Conservation (phyloP, 2,113 vertebrate species). For the Holacanthus passer region DNA sequence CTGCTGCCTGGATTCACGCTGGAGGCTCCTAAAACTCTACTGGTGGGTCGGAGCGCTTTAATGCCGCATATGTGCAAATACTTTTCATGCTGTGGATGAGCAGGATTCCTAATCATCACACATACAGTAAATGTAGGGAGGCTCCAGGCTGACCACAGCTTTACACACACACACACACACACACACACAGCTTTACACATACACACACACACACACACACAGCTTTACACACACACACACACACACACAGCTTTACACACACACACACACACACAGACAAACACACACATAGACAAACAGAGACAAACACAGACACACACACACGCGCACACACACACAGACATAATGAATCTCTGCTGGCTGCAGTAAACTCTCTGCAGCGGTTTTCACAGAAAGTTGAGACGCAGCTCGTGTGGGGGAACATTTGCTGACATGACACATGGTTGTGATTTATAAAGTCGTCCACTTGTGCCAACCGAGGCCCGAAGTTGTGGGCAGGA, state of each 20-base stretch:
- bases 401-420: constrained; percentile 48
- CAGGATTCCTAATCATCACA: constrained; percentile 25
- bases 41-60: constrained; percentile 25
- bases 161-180: background rate
- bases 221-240: background rate
- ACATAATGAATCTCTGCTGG: constrained; percentile 12
- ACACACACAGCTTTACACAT: background rate
- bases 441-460: constrained; percentile 51
- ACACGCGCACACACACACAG: background rate
- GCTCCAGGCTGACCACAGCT: constrained; percentile 9
- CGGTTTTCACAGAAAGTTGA: constrained; percentile 53
- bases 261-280: background rate
- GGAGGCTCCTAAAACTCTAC: constrained; percentile 3
- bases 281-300: background rate
- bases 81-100: constrained; percentile 37
- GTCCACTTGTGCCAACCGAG: constrained; percentile 20
- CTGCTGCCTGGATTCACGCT: constrained; percentile 10
- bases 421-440: constrained; percentile 63
- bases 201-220: too few species aligned
- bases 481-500: constrained; percentile 30
- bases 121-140: background rate
- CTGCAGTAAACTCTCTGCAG: constrained; percentile 17
- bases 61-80: constrained; percentile 29
- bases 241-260: background rate
- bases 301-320: background rate